Percentiles rank a stretch among this genome's conserved stretches.
phyloP scores from a whole-genome alignment of 2,888 invertebrate genomes.

The Epistrophe grossulariae region DNA sequence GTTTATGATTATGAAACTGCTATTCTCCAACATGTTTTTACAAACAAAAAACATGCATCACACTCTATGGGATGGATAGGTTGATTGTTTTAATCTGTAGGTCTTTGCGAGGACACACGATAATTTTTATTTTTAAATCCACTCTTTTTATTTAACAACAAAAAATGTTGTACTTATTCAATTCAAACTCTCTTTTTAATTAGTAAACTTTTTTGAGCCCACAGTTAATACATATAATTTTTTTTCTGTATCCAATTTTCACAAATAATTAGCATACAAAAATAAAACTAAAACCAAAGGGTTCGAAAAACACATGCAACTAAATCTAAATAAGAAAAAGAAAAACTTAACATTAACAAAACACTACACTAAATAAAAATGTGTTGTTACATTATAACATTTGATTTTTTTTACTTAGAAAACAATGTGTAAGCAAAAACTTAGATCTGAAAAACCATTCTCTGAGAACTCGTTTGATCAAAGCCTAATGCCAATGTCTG shows the following conservation, averaged over 20 bases:
- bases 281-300: slow-evolving; percentile 13
- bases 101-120: background rate
- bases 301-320: slow-evolving; percentile 54
- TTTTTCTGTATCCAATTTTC: background rate
- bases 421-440: slow-evolving; percentile 4
- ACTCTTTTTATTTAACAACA: background rate
- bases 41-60: slow-evolving; percentile 37
- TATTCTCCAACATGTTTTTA: background rate
- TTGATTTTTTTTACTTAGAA: slow-evolving; percentile 26
- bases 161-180: background rate
- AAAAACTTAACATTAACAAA: slow-evolving; percentile 45
- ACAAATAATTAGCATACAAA: slow-evolving; percentile 4
- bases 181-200: background rate
- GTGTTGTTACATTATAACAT: background rate
- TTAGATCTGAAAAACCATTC: slow-evolving; percentile 10
- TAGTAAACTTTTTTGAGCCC: slow-evolving; percentile 13
- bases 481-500: slow-evolving; percentile 74
- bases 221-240: background rate
- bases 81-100: background rate
- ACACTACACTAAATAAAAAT: slow-evolving; percentile 19
- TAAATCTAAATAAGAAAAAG: slow-evolving; percentile 29
- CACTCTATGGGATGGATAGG: slow-evolving; percentile 10
- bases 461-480: slow-evolving; percentile 27
- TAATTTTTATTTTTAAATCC: background rate
- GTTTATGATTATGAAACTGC: slow-evolving; percentile 20